Evolutionary conservation across 2,888 invertebrate species (phyloP), one percentile per base, ranked within the genome.

Genomic region (Xestia xanthographa): DNA sequence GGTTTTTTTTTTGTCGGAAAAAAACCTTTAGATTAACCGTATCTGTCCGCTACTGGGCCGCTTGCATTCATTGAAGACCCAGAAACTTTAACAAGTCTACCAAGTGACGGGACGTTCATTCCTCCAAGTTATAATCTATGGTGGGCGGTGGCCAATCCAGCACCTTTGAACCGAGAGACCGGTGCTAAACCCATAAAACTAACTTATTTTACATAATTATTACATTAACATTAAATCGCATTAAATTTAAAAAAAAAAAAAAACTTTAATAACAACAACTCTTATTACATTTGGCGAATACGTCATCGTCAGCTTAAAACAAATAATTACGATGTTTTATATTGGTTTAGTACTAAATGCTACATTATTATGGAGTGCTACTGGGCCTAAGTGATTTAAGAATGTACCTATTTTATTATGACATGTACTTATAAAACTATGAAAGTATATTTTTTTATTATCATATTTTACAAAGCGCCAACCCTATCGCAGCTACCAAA

Each of bases 401-500:
- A 50, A 53, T 53, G 11, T n/a, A 4, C n/a, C 22, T 22, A n/a
- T n/a, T 50, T 22, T 9, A 50, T 11, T 22, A 22, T 11, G 2
- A 20, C 20, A 20, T 8, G 0, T 12, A n/a, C n/a, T n/a, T n/a
- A 22, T 43, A 43, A 43, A 43, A 11, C 11, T 3, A 43, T 43
- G 12, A 43, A 48, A 22, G 50, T n/a, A n/a, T n/a, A n/a, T 34
- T 20, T 9, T 20, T 5, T 60, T 29, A 9, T 20, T 4, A 17
- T 11, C 29, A 11, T 34, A 38, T 65, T 68, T 26, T 34, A 41
- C 11, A n/a, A 34, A 14, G 63, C 34, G 70, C 22, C 70, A 86
- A 29, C 83, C 83, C 83, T 83, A 71, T 34, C 6, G 22, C 29
- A 22, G 65, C 43, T 50, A 62, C 68, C 34, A 56, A 67, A 66